Evolutionary conservation across 2,888 invertebrate genomes (phyloP), one percentile per base, ranked within the genome.

Genomic region (Falcaria lacertinaria): DNA sequence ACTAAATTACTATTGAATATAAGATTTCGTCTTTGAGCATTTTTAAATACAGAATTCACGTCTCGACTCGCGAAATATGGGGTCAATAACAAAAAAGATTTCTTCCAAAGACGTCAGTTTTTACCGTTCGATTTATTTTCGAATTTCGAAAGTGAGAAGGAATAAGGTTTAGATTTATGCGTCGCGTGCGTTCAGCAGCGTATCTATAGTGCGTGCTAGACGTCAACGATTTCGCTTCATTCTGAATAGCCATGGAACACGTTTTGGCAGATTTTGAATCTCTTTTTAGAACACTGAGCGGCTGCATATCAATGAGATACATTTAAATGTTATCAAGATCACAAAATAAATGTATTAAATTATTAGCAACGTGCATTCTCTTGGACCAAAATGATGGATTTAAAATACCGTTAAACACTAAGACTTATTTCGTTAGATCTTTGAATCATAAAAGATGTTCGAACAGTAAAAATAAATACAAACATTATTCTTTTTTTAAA

Each of bases 1-100:
- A 63, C 77, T 73, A 86, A 86, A 87, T 87, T 81, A 82, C 87
- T 81, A 84, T 87, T 87, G 85, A 85, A 87, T 87, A 82, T 85
- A 81, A 85, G 82, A 85, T 79, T 74, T 80, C 77, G 76, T 73
- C 79, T n/a, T 74, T 72, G 77, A 83, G 79, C 73, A 80, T 82
- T 83, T 83, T 82, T 84, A 68, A 83, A 86, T 78, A 72, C 74
- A 70, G 62, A 70, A 75, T 74, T 68, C 85, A 84, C 82, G 85
- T 83, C 83, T 78, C 65, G 65, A 60, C 65, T 66, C 56, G 60
- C 65, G 52, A 65, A 64, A 63, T 52, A 50, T 64, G 49, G 70
- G 71, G 72, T 70, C 54, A 54, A 48, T 44, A 50, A 71, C 67
- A 66, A 61, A 71, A 69, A 68, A 70, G 66, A 59, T 67, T 71